These are phyloP conservation scores for Colletes gigas DNA, from an alignment of 1,140 invertebrate species.

Conservation along the genomic window DNA sequence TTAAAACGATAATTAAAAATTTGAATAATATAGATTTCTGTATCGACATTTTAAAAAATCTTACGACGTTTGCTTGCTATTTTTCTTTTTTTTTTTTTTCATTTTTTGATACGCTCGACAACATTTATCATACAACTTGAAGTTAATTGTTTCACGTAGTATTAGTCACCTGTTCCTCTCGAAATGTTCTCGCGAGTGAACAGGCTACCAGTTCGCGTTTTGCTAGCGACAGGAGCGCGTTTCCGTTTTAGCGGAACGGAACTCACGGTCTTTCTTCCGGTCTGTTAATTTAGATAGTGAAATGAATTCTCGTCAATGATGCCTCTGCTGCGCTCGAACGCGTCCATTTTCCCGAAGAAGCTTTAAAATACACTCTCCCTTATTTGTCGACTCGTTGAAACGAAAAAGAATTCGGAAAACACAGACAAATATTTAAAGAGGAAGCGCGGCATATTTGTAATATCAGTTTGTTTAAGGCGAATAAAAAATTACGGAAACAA, in stretches of 20 bases:
- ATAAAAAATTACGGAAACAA: too few species aligned
- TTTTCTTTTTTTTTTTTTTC: not conserved
- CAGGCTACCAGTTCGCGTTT: not conserved
- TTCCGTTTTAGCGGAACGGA: slow-evolving; percentile 35
- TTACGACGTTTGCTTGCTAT: not conserved
- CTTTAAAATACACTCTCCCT: not conserved
- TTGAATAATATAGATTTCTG: too few species aligned
- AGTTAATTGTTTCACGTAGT: too few species aligned
- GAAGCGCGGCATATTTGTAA: too few species aligned
- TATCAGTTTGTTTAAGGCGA: too few species aligned
- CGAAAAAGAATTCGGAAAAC: not conserved
- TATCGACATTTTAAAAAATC: not conserved
- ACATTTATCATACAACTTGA: too few species aligned
- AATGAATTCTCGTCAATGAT: slow-evolving; percentile 31
- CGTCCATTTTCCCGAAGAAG: not conserved
- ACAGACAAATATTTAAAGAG: too few species aligned
- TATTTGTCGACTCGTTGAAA: not conserved
- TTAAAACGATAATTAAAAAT: too few species aligned
- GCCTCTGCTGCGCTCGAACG: not conserved
- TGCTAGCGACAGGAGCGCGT: not conserved
- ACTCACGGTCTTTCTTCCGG: slow-evolving; percentile 38
- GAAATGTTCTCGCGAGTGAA: too few species aligned
- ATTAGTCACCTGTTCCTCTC: too few species aligned
- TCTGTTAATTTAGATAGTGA: slow-evolving; percentile 41
- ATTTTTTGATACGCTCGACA: too few species aligned